Evolutionary conservation across 2,113 vertebrate species (phyloP).

Genomic region (Dunckerocampus dactyliophorus): DNA sequence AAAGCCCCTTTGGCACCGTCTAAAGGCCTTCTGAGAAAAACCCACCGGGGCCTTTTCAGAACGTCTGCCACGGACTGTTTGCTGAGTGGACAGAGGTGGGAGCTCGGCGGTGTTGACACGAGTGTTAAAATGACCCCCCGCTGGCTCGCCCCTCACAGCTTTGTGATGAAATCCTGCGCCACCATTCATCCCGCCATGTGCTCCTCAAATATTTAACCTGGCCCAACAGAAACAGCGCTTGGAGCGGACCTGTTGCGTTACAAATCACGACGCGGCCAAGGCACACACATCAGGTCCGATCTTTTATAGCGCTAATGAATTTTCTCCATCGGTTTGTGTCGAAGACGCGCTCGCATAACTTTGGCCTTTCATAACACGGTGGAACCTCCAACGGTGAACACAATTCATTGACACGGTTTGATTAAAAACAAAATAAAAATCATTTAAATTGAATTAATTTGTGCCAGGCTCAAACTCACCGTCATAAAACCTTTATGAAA

Average conservation of each 20-base stretch:
- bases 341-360: slow-evolving; percentile 20
- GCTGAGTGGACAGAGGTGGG: slow-evolving; percentile 62
- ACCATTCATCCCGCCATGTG: slow-evolving; percentile 70
- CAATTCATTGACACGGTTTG: neutral
- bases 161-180: slow-evolving; percentile 71
- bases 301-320: slow-evolving; percentile 55
- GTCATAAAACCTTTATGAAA: no score
- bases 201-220: slow-evolving; percentile 76
- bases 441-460: neutral
- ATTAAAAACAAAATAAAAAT: no score
- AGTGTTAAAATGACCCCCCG: slow-evolving; percentile 70
- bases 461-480: no score
- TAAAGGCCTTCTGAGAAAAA: slow-evolving; percentile 64
- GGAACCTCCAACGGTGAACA: neutral
- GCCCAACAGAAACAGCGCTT: slow-evolving; percentile 59
- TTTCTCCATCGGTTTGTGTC: slow-evolving; percentile 27
- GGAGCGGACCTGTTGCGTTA: slow-evolving; percentile 38
- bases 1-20: slow-evolving; percentile 39
- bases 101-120: slow-evolving; percentile 68
- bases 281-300: slow-evolving; percentile 36
- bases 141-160: slow-evolving; percentile 62
- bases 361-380: neutral
- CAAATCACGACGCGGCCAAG: slow-evolving; percentile 64
- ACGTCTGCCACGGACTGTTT: slow-evolving; percentile 60
- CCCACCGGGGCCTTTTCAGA: slow-evolving; percentile 41